Evolutionary conservation across 2,797 vertebrate species (phyloP).

Genomic region (Buceros bicornis): DNA sequence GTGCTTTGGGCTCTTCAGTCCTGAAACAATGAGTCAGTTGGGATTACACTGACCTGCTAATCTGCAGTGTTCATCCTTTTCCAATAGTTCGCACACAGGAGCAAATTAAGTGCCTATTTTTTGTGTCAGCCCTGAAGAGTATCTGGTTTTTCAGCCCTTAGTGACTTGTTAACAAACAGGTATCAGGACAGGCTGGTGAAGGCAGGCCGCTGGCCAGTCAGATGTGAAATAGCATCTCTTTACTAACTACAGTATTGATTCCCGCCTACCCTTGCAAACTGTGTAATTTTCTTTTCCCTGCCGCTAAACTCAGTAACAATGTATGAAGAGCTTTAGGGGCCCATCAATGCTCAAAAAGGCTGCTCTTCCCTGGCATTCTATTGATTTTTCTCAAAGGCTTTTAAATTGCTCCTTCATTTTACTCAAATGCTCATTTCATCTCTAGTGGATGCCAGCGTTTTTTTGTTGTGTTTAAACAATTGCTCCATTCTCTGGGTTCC

Average conservation of each 20-base stretch:
- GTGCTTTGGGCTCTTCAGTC: slow-evolving; percentile 14
- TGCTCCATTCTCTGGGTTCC: slow-evolving; percentile 80
- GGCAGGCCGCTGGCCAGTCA: slow-evolving; percentile 88
- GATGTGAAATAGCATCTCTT: slow-evolving; percentile 98
- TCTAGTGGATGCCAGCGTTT: slow-evolving; percentile 76
- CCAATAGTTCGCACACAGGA: slow-evolving; percentile 78
- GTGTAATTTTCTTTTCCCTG: slow-evolving; percentile 85
- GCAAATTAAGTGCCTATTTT: slow-evolving; percentile 85
- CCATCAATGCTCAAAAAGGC: slow-evolving; percentile 82
- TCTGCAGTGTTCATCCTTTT: slow-evolving; percentile 77
- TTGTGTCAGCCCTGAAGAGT: slow-evolving; percentile 84
- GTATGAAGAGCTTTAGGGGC: slow-evolving; percentile 78
- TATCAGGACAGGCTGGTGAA: slow-evolving; percentile 79
- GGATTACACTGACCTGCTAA: slow-evolving; percentile 79
- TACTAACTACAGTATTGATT: slow-evolving; percentile 94
- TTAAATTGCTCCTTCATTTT: slow-evolving; percentile 89
- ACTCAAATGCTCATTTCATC: slow-evolving; percentile 83
- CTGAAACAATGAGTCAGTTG: slow-evolving; percentile 66
- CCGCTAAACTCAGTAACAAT: slow-evolving; percentile 84
- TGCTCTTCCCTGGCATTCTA: slow-evolving; percentile 79
- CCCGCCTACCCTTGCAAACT: slow-evolving; percentile 80
- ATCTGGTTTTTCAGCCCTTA: slow-evolving; percentile 86
- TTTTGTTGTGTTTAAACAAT: slow-evolving; percentile 86
- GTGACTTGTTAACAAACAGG: slow-evolving; percentile 92
- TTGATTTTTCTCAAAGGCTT: slow-evolving; percentile 89